Conservation (phyloP, 2,113 vertebrate species). For the Rhea pennata region DNA sequence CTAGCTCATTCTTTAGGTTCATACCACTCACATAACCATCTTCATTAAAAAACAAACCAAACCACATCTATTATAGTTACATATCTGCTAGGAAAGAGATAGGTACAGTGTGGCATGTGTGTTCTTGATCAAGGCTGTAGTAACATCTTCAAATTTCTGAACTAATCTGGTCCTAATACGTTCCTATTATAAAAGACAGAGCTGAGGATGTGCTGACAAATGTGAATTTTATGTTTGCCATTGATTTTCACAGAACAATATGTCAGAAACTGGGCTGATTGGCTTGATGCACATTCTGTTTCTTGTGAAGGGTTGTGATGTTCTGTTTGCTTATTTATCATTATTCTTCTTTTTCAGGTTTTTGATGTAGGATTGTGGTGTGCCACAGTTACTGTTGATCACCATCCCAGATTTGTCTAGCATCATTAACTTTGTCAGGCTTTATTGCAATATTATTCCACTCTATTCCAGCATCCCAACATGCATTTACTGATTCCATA, state of each 20-base stretch:
- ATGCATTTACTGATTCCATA: neutral
- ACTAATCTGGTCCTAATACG: neutral
- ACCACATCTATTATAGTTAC: neutral
- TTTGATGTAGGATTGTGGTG: neutral
- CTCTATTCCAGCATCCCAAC: neutral
- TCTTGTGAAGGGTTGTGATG: neutral
- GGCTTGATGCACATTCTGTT: neutral
- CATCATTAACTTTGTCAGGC: neutral
- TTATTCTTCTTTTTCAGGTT: neutral
- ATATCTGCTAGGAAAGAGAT: neutral
- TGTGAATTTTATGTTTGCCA: neutral
- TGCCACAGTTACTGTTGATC: neutral
- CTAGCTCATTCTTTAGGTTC: neutral
- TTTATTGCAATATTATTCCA: neutral
- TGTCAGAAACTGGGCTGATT: neutral
- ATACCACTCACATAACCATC: neutral
- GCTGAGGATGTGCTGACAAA: neutral
- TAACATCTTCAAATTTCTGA: neutral
- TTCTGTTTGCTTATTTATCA: neutral
- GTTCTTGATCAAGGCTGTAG: neutral
- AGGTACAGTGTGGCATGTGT: neutral
- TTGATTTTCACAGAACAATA: neutral
- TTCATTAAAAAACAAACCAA: neutral
- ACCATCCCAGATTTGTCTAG: neutral
- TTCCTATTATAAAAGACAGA: neutral